Percentiles rank a stretch among this genome's conserved stretches.
phyloP scores from a whole-genome alignment of 1,140 invertebrate genomes.

The Drosophila biarmipes region DNA sequence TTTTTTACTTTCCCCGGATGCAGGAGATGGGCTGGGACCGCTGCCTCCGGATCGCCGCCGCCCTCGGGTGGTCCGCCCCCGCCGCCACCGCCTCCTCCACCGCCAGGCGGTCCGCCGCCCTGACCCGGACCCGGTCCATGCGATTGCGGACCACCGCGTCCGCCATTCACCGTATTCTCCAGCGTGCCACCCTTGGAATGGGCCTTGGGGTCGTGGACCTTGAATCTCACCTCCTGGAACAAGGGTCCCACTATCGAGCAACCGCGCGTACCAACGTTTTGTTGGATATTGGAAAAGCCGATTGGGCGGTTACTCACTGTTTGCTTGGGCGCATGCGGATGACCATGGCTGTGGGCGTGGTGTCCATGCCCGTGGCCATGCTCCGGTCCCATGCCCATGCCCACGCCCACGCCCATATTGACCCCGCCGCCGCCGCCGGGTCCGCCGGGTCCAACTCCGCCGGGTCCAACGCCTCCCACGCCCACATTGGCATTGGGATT shows the following conservation, averaged over 20 bases:
- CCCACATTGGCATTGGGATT: conserved; percentile 82
- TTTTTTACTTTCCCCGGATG: conserved; percentile 90
- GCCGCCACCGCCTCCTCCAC: conserved; percentile 72
- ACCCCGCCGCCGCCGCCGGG: conserved; percentile 36
- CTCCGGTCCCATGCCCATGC: conserved; percentile 74
- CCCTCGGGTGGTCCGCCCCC: conserved; percentile 83
- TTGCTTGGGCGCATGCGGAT: conserved; percentile 85
- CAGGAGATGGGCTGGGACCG: conserved; percentile 90
- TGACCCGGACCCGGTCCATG: conserved; percentile 69
- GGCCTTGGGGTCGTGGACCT: conserved; percentile 96
- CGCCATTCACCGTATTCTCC: conserved; percentile 95
- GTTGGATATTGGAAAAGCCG: conserved; percentile 84
- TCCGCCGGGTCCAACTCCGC: conserved; percentile 66
- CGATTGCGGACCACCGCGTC: conserved; percentile 87
- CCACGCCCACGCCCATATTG: conserved; percentile 40
- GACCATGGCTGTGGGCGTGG: conserved; percentile 84
- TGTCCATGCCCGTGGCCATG: conserved; percentile 85
- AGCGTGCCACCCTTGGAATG: conserved; percentile 95
- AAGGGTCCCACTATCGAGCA: conserved; percentile 90
- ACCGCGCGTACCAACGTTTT: conserved; percentile 85
- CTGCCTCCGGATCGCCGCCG: conserved; percentile 87
- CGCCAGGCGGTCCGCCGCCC: conserved; percentile 73
- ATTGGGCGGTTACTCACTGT: conserved; percentile 85
- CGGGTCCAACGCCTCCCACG: conserved; percentile 63
- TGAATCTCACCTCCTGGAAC: conserved; percentile 97